Conservation (phyloP, 35 echinoderm and acorn worm genomes). For the Stichopus chloronotus region DNA sequence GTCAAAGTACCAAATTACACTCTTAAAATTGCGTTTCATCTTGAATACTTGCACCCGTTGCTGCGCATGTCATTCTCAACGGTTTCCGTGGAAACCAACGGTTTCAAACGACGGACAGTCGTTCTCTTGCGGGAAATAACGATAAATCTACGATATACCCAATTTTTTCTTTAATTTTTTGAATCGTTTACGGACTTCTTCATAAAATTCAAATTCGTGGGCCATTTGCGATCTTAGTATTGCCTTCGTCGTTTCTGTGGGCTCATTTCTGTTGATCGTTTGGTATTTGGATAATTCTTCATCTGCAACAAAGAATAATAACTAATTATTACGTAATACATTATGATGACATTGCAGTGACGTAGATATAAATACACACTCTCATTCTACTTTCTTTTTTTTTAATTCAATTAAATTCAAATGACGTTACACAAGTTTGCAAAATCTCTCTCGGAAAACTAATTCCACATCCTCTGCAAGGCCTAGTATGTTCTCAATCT, state of each 20-base stretch:
- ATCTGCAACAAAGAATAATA: background rate
- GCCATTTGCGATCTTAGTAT: constrained; percentile 21
- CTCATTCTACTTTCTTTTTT: background rate
- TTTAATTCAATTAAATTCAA: background rate
- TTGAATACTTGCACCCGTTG: no score
- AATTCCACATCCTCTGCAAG: background rate
- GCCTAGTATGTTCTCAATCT: background rate
- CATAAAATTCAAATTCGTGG: constrained; percentile 1
- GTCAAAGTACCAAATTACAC: no score
- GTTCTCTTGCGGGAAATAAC: no score
- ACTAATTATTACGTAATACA: background rate
- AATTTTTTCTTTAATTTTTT: background rate
- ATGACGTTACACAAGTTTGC: background rate
- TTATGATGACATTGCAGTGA: background rate
- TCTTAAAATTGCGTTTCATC: no score
- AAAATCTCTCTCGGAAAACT: background rate
- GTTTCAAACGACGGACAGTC: no score
- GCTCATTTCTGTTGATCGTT: constrained; percentile 17
- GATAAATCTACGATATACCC: background rate
- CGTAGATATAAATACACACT: background rate
- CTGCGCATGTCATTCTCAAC: no score
- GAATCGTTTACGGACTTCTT: background rate
- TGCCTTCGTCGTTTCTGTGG: background rate
- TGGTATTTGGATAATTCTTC: constrained; percentile 5
- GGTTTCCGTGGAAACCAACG: no score